phyloP scores from a whole-genome alignment of 2,113 vertebrate genomes.

The Erythrolamprus reginae region DNA sequence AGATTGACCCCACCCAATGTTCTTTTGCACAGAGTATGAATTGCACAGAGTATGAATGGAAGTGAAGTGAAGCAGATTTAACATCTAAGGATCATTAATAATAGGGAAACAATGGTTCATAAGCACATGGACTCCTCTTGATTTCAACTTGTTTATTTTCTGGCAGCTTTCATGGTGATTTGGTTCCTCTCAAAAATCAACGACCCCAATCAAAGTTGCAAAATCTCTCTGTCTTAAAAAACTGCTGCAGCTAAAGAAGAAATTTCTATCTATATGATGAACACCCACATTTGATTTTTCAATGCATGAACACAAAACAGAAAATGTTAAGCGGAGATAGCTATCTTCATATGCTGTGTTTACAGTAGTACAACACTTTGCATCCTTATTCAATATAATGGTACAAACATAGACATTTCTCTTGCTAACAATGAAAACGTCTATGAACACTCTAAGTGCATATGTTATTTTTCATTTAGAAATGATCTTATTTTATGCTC shows the following conservation, averaged over 20 bases:
- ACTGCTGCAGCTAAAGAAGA: not conserved
- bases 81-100: not conserved
- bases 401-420: not conserved
- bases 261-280: not conserved
- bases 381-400: not conserved
- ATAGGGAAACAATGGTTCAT: not conserved
- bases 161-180: not conserved
- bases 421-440: not conserved
- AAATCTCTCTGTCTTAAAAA: not conserved
- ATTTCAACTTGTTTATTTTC: not conserved
- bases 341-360: not conserved
- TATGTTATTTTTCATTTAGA: slow-evolving; percentile 2
- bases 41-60: not conserved
- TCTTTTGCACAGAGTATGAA: not conserved
- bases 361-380: not conserved
- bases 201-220: not conserved
- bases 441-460: not conserved
- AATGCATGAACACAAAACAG: not conserved
- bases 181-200: not conserved
- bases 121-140: not conserved
- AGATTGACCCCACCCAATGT: not conserved
- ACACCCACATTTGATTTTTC: not conserved
- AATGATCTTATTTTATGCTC: slow-evolving; percentile 11
- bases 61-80: not conserved
- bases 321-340: not conserved